Percentiles rank a stretch among this genome's conserved stretches.
Evolutionary conservation across 23 tunicate species (phyloP).

Genomic region (Ascidia mentula): DNA sequence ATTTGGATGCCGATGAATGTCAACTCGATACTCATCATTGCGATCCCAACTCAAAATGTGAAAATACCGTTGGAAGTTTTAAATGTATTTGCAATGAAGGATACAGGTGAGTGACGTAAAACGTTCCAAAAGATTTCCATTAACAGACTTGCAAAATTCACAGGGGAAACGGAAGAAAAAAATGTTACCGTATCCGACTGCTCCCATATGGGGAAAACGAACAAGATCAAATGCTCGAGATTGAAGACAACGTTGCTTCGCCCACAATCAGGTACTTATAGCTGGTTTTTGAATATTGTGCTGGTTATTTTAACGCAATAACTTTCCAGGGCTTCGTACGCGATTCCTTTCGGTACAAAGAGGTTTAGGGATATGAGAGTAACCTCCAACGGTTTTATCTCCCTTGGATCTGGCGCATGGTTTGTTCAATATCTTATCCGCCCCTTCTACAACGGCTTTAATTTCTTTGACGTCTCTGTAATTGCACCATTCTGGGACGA

Average conservation of each 20-base stretch:
- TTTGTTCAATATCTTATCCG: background rate
- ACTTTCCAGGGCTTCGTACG: background rate
- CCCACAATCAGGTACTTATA: background rate
- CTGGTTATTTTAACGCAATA: background rate
- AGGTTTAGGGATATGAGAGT: background rate
- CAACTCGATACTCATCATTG: background rate
- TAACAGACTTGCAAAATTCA: too few species aligned
- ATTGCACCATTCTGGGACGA: slow-evolving; percentile 37
- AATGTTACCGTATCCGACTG: slow-evolving; percentile 5
- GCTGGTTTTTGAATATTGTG: background rate
- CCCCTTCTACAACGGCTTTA: slow-evolving; percentile 17
- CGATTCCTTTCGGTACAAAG: slow-evolving; percentile 13
- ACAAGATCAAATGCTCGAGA: background rate
- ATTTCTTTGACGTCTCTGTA: background rate
- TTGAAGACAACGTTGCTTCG: slow-evolving; percentile 10
- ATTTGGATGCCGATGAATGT: background rate
- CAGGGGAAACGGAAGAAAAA: background rate
- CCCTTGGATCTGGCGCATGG: slow-evolving; percentile 16
- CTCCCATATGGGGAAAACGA: slow-evolving; percentile 16
- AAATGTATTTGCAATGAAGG: background rate
- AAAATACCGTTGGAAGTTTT: background rate
- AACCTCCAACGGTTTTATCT: slow-evolving; percentile 20
- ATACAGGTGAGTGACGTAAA: background rate
- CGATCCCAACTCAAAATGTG: background rate
- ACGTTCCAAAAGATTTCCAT: too few species aligned